phyloP scores from a whole-genome alignment of 2,888 invertebrate genomes.

The Chalcosyrphus nemorum region DNA sequence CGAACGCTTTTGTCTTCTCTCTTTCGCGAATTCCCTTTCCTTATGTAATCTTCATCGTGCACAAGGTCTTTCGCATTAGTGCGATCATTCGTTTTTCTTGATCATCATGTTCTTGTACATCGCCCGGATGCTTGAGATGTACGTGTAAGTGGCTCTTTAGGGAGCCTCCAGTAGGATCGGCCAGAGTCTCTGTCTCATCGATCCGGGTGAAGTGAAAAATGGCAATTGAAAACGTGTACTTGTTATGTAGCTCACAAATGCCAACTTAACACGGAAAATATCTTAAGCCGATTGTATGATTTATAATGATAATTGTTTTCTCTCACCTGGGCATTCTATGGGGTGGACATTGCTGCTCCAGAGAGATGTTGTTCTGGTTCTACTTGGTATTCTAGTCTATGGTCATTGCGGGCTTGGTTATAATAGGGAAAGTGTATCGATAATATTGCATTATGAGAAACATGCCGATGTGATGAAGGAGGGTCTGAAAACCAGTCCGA shows the following conservation, averaged over 20 bases:
- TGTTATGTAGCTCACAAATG: constrained; percentile 42
- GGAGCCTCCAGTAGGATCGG: constrained; percentile 2
- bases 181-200: constrained; percentile 16
- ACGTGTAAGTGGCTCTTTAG: constrained; percentile 17
- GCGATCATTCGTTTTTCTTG: constrained; percentile 23
- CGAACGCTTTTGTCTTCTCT: constrained; percentile 36
- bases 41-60: constrained; percentile 48
- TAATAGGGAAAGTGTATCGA: constrained; percentile 65
- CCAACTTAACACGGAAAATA: constrained; percentile 55
- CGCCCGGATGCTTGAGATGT: constrained; percentile 52
- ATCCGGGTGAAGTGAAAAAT: constrained; percentile 44
- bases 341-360: constrained; percentile 6
- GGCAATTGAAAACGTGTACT: constrained; percentile 41
- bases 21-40: constrained; percentile 44
- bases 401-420: not conserved
- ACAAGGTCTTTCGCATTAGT: constrained; percentile 65
- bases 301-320: constrained; percentile 63
- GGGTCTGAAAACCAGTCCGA: constrained; percentile 5
- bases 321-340: not conserved
- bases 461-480: constrained; percentile 29
- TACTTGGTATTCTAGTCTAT: not conserved
- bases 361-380: not conserved
- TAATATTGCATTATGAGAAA: constrained; percentile 45
- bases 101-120: constrained; percentile 29
- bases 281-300: constrained; percentile 44